A percentile compares a stretch with the other conserved stretches of the same genome.
These are phyloP conservation scores for Onychorhynchus coronatus DNA, from an alignment of 2,113 vertebrate genomes.

Conservation along the genomic window DNA sequence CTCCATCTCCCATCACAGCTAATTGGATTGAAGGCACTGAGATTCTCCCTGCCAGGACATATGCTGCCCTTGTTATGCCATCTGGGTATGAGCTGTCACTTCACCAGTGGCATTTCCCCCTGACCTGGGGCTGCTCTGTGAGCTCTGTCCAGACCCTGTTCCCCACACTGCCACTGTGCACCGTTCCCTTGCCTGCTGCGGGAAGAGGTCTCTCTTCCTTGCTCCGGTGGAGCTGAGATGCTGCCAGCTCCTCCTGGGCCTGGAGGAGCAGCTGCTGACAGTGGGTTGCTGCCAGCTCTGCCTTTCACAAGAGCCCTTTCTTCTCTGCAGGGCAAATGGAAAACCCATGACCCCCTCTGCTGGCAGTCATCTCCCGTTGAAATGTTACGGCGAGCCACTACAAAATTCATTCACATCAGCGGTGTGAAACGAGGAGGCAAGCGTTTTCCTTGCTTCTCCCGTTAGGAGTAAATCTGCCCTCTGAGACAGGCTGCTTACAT, in stretches of 20 bases:
- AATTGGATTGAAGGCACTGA: fast-evolving
- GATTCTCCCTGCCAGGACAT: background rate
- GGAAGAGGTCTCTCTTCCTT: background rate
- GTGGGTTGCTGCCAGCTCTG: background rate
- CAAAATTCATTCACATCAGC: background rate
- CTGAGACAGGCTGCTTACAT: background rate
- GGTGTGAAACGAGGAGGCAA: conserved; percentile 9
- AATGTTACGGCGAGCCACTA: background rate
- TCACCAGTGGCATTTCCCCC: background rate
- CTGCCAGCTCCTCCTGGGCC: background rate
- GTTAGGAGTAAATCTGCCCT: conserved; percentile 28
- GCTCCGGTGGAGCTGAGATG: background rate
- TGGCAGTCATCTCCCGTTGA: background rate
- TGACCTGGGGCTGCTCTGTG: background rate
- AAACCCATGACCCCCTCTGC: conserved; percentile 51
- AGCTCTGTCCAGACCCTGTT: background rate
- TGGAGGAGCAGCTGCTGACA: background rate
- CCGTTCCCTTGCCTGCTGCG: background rate
- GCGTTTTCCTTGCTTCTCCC: background rate
- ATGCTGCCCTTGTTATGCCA: fast-evolving
- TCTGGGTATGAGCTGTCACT: background rate
- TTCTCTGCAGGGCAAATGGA: background rate
- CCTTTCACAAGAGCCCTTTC: background rate
- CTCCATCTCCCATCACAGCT: background rate
- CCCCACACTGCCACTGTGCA: background rate